phyloP scores from a whole-genome alignment of 2,797 vertebrate genomes.

The Darevskia mixta region DNA sequence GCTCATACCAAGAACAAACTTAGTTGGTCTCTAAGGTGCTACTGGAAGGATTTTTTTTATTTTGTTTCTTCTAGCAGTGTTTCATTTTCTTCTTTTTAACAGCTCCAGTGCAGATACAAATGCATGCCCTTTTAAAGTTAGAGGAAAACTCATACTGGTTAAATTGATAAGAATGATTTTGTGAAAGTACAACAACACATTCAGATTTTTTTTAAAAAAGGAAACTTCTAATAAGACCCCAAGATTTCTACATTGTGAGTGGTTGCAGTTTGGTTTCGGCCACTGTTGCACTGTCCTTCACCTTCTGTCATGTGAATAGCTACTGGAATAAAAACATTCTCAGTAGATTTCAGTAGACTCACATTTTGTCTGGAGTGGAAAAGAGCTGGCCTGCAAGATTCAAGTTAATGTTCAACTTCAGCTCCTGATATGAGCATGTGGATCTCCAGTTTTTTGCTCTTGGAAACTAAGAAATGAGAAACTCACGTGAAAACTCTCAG shows the following conservation, averaged over 20 bases:
- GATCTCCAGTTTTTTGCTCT: background rate
- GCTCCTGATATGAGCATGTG: slow-evolving; percentile 39
- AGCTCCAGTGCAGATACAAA: background rate
- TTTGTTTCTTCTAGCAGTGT: background rate
- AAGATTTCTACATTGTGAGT: background rate
- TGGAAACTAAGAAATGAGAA: slow-evolving; percentile 35
- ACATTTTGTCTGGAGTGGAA: slow-evolving; percentile 37
- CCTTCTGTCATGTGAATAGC: slow-evolving; percentile 58
- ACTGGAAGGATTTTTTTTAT: too few species aligned
- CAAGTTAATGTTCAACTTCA: slow-evolving; percentile 57
- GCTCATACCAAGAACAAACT: too few species aligned
- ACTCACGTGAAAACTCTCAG: background rate
- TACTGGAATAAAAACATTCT: slow-evolving; percentile 56
- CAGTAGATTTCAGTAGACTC: slow-evolving; percentile 49
- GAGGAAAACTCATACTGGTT: background rate
- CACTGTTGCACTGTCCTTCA: slow-evolving; percentile 49
- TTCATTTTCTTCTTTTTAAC: background rate
- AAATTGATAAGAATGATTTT: background rate
- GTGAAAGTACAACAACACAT: background rate
- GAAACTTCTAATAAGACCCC: background rate
- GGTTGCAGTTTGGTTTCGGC: slow-evolving; percentile 37
- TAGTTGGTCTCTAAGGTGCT: too few species aligned
- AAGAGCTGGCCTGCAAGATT: slow-evolving; percentile 57
- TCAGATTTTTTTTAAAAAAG: background rate
- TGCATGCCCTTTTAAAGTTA: background rate